Conservation (phyloP, 92 coral and sea anemone genomes). For the Actinernus sp. region DNA sequence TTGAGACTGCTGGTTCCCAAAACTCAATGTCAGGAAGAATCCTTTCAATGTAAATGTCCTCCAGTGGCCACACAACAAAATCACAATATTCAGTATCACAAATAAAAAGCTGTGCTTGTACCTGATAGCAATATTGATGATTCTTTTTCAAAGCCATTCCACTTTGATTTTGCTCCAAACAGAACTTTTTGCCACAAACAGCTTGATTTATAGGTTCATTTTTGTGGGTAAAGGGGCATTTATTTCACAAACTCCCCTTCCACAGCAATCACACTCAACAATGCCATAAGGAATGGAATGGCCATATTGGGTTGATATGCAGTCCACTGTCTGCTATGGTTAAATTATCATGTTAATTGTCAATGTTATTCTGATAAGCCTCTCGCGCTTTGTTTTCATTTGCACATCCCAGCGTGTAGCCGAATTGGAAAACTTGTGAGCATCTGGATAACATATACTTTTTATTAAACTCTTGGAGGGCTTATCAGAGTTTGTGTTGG, state of each 20-base stretch:
- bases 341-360: constrained; percentile 24
- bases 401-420: constrained; percentile 37
- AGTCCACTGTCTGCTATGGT: constrained; percentile 42
- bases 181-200: constrained; percentile 1
- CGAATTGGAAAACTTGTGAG: constrained; percentile 1
- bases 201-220: constrained; percentile 11
- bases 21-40: constrained; percentile 31
- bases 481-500: constrained; percentile 38
- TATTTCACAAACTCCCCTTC: constrained; percentile 40
- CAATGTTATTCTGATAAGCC: constrained; percentile 18
- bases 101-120: constrained; percentile 24
- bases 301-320: constrained; percentile 41
- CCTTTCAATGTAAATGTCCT: constrained; percentile 32
- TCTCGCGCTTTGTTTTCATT: constrained; percentile 35
- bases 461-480: constrained; percentile 45
- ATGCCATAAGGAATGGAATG: constrained; percentile 29
- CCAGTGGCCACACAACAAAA: constrained; percentile 11
- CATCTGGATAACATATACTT: constrained; percentile 37
- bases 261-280: constrained; percentile 38
- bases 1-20: constrained; percentile 5
- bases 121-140: constrained; percentile 23
- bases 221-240: constrained; percentile 24
- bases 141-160: constrained; percentile 4
- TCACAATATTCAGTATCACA: constrained; percentile 24
- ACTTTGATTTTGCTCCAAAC: constrained; percentile 7